These are phyloP conservation scores for Hyles vespertilio DNA, from an alignment of 1,140 invertebrate species.

Conservation along the genomic window DNA sequence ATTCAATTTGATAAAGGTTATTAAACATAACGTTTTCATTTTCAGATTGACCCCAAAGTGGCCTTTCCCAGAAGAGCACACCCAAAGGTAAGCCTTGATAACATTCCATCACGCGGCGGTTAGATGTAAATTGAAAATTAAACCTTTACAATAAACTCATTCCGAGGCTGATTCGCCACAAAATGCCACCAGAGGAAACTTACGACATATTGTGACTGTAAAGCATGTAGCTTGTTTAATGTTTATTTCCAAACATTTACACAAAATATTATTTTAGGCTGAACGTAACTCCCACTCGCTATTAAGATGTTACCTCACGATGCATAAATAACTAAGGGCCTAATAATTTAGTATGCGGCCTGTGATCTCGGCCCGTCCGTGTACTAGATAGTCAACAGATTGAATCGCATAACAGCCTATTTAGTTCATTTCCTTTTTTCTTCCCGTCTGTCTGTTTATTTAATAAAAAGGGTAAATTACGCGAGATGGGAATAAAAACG, in stretches of 20 bases:
- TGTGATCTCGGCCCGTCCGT: conserved; percentile 52
- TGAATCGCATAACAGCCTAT: conserved; percentile 56
- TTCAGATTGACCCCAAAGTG: conserved; percentile 99
- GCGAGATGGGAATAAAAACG: conserved; percentile 1
- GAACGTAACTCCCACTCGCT: conserved; percentile 65
- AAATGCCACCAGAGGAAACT: conserved; percentile 38
- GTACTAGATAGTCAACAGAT: conserved; percentile 49
- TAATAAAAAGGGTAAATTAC: conserved; percentile 16
- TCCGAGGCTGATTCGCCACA: conserved; percentile 53
- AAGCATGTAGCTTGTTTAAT: conserved; percentile 47
- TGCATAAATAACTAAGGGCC: conserved; percentile 72
- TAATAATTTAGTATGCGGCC: conserved; percentile 70
- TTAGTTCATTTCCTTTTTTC: conserved; percentile 37
- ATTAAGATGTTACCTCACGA: conserved; percentile 72
- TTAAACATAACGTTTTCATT: conserved; percentile 51
- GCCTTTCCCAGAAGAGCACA: conserved; percentile 99
- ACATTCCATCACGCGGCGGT: conserved; percentile 35
- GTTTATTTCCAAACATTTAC: conserved; percentile 73
- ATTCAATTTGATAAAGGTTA: background rate
- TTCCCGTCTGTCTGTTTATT: conserved; percentile 16
- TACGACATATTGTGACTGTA: conserved; percentile 50
- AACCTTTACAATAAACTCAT: conserved; percentile 57
- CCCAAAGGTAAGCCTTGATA: conserved; percentile 90
- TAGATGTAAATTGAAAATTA: conserved; percentile 51
- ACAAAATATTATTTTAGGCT: conserved; percentile 74